phyloP scores from a whole-genome alignment of 2,888 invertebrate species.

The Elysia crispata region DNA sequence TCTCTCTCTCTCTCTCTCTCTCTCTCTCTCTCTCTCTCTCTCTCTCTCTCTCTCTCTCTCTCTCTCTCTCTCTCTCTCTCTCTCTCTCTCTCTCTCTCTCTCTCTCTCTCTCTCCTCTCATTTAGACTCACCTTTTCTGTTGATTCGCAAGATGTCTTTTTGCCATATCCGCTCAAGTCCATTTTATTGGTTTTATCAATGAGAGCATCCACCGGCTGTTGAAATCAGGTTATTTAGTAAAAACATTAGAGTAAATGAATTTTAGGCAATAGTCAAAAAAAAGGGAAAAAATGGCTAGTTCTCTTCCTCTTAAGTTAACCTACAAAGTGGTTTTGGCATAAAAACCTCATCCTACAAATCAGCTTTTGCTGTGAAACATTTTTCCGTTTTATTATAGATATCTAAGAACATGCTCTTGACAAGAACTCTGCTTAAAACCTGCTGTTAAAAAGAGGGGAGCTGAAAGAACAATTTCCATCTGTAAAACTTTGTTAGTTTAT shows the following conservation, averaged over 20 bases:
- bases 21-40: constrained; percentile 42
- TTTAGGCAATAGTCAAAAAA: not conserved
- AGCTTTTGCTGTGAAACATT: too few species aligned
- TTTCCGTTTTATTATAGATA: too few species aligned
- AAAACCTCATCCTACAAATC: too few species aligned
- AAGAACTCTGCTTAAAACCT: too few species aligned
- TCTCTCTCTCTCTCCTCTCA: constrained; percentile 32
- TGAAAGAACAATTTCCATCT: too few species aligned
- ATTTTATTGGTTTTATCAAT: constrained; percentile 42
- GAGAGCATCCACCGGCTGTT: constrained; percentile 38
- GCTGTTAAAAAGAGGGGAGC: too few species aligned
- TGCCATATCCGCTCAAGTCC: constrained; percentile 2
- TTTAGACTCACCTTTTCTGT: not conserved
- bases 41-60: constrained; percentile 31
- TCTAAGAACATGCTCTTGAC: too few species aligned
- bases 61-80: constrained; percentile 40
- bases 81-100: constrained; percentile 44
- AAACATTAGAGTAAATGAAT: not conserved
- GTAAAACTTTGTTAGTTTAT: too few species aligned
- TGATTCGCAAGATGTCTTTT: not conserved
- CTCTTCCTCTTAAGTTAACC: too few species aligned
- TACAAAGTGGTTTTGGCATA: too few species aligned
- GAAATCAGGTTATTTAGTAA: constrained; percentile 18
- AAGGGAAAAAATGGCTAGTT: too few species aligned
- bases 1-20: constrained; percentile 30